Conservation (phyloP, 2,113 vertebrate species). For the Pluvialis apricaria region DNA sequence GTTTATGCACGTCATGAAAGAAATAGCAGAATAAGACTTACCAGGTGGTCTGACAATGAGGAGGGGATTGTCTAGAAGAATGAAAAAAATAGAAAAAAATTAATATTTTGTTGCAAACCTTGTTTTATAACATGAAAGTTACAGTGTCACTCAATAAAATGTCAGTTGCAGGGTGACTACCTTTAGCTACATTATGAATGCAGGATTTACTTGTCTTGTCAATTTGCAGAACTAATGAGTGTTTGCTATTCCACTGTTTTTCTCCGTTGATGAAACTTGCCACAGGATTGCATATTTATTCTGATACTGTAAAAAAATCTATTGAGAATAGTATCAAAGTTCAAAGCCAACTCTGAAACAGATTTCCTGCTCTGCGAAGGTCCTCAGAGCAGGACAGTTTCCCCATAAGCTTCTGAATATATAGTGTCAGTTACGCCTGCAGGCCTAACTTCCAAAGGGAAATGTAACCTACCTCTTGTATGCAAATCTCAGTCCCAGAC, state of each 20-base stretch:
- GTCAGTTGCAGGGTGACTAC: neutral
- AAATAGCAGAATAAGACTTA: constrained; percentile 65
- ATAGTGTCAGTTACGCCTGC: neutral
- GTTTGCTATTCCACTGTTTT: neutral
- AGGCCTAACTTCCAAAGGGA: neutral
- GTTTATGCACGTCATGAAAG: neutral
- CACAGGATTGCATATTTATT: neutral
- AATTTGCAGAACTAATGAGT: neutral
- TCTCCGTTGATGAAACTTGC: neutral
- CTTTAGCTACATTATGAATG: neutral
- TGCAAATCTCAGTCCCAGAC: neutral
- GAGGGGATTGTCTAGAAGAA: constrained; percentile 77
- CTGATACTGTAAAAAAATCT: neutral
- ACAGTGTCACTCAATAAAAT: neutral
- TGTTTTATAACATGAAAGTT: neutral
- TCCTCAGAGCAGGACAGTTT: neutral
- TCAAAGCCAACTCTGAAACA: neutral
- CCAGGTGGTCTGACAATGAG: constrained; percentile 93
- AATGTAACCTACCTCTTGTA: neutral
- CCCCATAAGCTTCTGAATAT: neutral
- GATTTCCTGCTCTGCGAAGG: neutral
- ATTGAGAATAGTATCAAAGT: neutral
- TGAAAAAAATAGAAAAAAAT: neutral
- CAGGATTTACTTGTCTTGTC: neutral
- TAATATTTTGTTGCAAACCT: neutral